Evolutionary conservation across 23 tunicate genomes (phyloP).

Genomic region (Ascidia mentula): DNA sequence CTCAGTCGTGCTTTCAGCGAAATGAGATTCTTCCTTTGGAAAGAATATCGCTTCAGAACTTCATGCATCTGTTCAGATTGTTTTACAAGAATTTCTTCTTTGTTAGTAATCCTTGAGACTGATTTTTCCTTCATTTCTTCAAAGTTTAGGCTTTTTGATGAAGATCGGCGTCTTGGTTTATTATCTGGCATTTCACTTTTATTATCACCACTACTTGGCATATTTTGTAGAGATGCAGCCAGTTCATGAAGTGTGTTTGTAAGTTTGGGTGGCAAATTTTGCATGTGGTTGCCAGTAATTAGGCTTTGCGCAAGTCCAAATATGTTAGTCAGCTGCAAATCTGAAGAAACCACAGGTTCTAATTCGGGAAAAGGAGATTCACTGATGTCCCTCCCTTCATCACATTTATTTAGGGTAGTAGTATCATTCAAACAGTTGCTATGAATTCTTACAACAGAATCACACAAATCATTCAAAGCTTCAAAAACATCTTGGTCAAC

Average conservation of each 20-base stretch:
- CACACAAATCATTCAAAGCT: neutral
- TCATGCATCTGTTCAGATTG: conserved; percentile 1
- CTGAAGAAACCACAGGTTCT: neutral
- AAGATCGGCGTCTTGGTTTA: conserved; percentile 1
- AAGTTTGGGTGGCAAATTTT: conserved; percentile 49
- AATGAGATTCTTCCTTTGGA: neutral
- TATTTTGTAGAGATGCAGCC: conserved; percentile 71
- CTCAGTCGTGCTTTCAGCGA: conserved; percentile 2
- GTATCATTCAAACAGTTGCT: neutral
- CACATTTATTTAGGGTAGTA: neutral
- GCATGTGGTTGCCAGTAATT: conserved; percentile 35
- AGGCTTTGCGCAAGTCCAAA: conserved; percentile 35
- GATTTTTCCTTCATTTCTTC: conserved; percentile 1
- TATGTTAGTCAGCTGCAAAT: conserved; percentile 21
- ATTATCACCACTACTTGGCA: neutral
- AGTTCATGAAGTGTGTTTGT: conserved; percentile 82
- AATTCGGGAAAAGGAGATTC: neutral
- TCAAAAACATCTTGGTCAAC: neutral
- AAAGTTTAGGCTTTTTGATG: conserved; percentile 19
- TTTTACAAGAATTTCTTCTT: neutral
- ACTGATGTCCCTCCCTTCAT: neutral
- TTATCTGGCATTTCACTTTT: neutral
- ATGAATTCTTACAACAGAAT: conserved; percentile 2
- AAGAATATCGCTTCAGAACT: neutral
- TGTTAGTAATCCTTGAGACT: neutral